Conservation (phyloP, 1,140 invertebrate species). For the Rhyzopertha dominica region DNA sequence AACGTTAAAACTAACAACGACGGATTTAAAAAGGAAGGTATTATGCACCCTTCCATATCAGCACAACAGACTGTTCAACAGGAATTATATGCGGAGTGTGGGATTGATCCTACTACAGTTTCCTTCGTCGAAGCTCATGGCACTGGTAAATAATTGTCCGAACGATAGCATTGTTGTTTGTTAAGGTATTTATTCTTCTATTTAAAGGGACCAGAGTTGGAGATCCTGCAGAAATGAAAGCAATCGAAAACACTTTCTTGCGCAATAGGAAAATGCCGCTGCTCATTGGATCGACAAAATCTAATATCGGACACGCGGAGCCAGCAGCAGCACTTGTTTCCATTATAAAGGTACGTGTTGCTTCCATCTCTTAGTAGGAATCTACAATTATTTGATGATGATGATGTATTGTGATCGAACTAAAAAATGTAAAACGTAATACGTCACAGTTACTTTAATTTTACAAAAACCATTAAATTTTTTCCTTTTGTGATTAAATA, state of each 20-base stretch:
- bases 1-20: no score
- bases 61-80: constrained; percentile 41
- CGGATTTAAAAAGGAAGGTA: no score
- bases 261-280: constrained; percentile 58
- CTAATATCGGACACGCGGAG: constrained; percentile 88
- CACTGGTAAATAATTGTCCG: no score
- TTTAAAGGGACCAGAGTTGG: constrained; percentile 50
- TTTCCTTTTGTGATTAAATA: no score
- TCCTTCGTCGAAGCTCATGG: constrained; percentile 48
- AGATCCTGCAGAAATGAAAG: constrained; percentile 59
- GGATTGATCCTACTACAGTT: constrained; percentile 40
- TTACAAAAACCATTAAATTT: no score
- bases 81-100: constrained; percentile 42
- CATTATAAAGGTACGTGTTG: constrained; percentile 78
- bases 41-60: constrained; percentile 52
- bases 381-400: no score
- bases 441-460: no score
- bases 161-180: no score
- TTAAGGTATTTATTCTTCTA: no score
- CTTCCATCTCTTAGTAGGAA: no score
- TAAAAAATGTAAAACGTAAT: no score
- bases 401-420: no score
- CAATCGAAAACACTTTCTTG: constrained; percentile 53
- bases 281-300: constrained; percentile 82
- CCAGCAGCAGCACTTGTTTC: constrained; percentile 80